Percentiles rank a stretch among this genome's conserved stretches.
These are phyloP conservation scores for Cacatua alba DNA, from an alignment of 2,113 vertebrate species.

Conservation along the genomic window DNA sequence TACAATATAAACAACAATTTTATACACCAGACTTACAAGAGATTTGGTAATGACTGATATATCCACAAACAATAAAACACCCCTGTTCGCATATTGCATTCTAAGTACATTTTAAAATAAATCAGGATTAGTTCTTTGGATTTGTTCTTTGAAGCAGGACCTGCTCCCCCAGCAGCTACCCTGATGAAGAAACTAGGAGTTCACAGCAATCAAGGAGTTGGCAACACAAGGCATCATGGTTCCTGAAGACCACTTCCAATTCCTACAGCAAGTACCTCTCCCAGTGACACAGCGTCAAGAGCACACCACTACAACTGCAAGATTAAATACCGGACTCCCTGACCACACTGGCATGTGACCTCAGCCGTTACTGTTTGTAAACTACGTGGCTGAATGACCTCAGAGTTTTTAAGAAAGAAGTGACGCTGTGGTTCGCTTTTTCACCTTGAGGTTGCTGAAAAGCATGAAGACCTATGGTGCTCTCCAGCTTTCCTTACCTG, in stretches of 20 bases:
- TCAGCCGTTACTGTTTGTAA: not conserved
- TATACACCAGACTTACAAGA: not conserved
- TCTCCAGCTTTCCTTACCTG: not conserved
- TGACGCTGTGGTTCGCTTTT: not conserved
- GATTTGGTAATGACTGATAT: fast-evolving
- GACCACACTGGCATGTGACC: not conserved
- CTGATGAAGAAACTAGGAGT: conserved; percentile 57
- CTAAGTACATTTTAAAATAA: not conserved
- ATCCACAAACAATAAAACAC: not conserved
- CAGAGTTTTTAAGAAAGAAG: not conserved
- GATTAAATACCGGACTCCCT: conserved; percentile 41
- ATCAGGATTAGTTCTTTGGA: not conserved
- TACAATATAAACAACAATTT: not conserved
- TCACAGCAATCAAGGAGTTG: conserved; percentile 59
- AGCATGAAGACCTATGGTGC: not conserved
- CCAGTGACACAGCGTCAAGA: conserved; percentile 27
- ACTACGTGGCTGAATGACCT: not conserved
- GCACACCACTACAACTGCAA: not conserved
- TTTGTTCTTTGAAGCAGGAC: not conserved
- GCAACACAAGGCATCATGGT: conserved; percentile 20
- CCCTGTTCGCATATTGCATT: not conserved
- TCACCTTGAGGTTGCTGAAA: not conserved
- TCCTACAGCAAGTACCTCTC: conserved; percentile 18
- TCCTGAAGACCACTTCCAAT: conserved; percentile 37
- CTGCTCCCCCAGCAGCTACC: conserved; percentile 13